A percentile compares a stretch with the other conserved stretches of the same genome.
Conservation (phyloP, 1,140 invertebrate species). For the Ceratosolen fusciceps region DNA sequence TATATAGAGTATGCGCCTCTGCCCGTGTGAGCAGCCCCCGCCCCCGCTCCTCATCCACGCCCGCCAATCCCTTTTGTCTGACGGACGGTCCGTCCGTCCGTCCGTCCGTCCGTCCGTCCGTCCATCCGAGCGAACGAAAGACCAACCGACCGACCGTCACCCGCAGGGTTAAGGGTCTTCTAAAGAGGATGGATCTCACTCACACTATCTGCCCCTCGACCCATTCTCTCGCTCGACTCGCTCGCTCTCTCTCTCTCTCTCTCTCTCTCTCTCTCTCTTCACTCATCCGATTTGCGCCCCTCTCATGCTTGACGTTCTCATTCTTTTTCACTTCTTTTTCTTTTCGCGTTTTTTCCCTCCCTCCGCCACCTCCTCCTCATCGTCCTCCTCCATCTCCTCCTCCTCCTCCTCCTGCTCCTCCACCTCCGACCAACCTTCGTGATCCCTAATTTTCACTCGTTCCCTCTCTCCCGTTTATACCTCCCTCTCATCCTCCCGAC, state of each 20-base stretch:
- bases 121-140: slow-evolving; percentile 43
- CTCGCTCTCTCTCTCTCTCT: background rate
- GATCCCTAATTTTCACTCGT: slow-evolving; percentile 45
- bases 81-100: slow-evolving; percentile 25
- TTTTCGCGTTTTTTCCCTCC: slow-evolving; percentile 48
- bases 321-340: slow-evolving; percentile 2
- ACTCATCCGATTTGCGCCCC: background rate
- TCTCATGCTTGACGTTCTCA: background rate
- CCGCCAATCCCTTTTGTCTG: slow-evolving; percentile 60
- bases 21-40: background rate
- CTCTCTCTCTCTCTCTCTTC: background rate
- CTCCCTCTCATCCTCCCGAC: background rate
- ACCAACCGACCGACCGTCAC: slow-evolving; percentile 60
- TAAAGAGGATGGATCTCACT: slow-evolving; percentile 58
- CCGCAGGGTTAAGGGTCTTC: slow-evolving; percentile 65
- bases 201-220: background rate
- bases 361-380: too few relatives aligned
- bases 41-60: slow-evolving; percentile 31
- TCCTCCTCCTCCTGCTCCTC: slow-evolving; percentile 40
- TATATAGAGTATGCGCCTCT: slow-evolving; percentile 27
- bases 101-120: slow-evolving; percentile 35
- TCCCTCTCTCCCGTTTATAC: background rate
- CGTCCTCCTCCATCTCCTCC: slow-evolving; percentile 17
- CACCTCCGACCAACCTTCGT: too few relatives aligned
- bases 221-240: background rate